Evolutionary conservation across 2,888 invertebrate species (phyloP), one percentile per base, ranked within the genome.

Genomic region (Andrena bucephala): DNA sequence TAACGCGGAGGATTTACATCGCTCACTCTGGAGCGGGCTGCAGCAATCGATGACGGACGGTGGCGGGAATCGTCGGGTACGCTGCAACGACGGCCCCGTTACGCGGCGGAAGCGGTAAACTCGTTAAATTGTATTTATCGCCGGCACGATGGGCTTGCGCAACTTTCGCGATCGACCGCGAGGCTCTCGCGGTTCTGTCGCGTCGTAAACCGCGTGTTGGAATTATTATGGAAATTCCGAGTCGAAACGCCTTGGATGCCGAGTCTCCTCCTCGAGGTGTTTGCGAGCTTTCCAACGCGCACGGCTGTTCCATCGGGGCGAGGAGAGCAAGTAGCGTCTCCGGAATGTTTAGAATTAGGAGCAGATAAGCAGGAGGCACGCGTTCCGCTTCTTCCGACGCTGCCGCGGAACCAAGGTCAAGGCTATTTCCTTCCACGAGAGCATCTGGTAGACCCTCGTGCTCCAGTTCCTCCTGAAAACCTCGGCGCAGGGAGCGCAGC

Each of bases 331-430:
- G 13, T 4, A 50, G 29, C 10, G 24, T 57, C 42, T 69, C n/a
- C n/a, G 8, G 24, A 36, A 36, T 6, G 29, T 36, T 31, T 42
- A 42, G 29, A 48, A 33, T 31, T 4, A 54, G 48, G 54, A 66
- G 31, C 48, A 27, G 50, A 50, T 10, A 42, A 42, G n/a, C 29
- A 66, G 48, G 50, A n/a, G 71, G 77, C 79, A 79, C 80, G 81
- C 75, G 77, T 68, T 79, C 67, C 72, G 54, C 31, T 70, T 59
- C 36, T 66, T 80, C 65, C 75, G 42, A 62, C 48, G 70, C 27
- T 13, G 42, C 60, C n/a, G 42, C 63, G 70, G 6, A 66, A 66
- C 42, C 76, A 84, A 87, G 87, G 87, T 86, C 87, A 86, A 88
- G 87, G 86, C 77, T 84, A 83, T 52, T 69, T 62, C 76, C 62